Evolutionary conservation across 1,140 invertebrate species (phyloP), one percentile per base, ranked within the genome.

Genomic region (Ephestia elutella): DNA sequence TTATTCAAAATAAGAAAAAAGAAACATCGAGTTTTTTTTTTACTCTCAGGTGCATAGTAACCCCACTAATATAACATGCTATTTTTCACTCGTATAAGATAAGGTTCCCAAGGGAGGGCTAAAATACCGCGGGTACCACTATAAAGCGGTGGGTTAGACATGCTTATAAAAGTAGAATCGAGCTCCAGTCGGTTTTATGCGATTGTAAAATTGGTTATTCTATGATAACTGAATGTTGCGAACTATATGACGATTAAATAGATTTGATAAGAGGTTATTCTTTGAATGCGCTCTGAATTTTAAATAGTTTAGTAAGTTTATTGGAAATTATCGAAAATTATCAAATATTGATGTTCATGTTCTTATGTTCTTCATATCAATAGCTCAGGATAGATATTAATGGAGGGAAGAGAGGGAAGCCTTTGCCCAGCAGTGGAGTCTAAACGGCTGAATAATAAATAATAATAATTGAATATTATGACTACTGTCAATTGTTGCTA

Each of bases 1-100:
- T 25, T 7, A 25, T 25, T 25, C 21, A 25, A 25, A 7, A 25
- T 2, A 25, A 25, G 21, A 7, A 25, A 25, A 25, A 25, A 2
- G 21, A 25, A 25, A 7, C 21, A 7, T 7, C 7, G 7, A 25
- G 2, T 25, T 25, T 54, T 49, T 50, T 55, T 21, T 60, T 28
- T 49, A 25, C 19, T 51, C 62, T 57, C 59, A 62, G 49, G 62
- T 70, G 59, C 60, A 48, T 62, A 59, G 32, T 35, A 35, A 10
- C 32, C 32, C 32, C 32, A 35, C 50, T 53, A 56, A 56, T 44
- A 56, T 20, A 56, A 44, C 38, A 56, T 44, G 38, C 32, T 20
- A 56, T 56, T 35, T 35, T 56, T 56, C 54, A 56, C 38, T 35
- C 54, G 17, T 56, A 44, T 56, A 30, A 56, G 54, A 21, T 56